Base-by-base conservation (phyloP, 2,888 invertebrate genomes). In the Ophioninae sp. region DNA sequence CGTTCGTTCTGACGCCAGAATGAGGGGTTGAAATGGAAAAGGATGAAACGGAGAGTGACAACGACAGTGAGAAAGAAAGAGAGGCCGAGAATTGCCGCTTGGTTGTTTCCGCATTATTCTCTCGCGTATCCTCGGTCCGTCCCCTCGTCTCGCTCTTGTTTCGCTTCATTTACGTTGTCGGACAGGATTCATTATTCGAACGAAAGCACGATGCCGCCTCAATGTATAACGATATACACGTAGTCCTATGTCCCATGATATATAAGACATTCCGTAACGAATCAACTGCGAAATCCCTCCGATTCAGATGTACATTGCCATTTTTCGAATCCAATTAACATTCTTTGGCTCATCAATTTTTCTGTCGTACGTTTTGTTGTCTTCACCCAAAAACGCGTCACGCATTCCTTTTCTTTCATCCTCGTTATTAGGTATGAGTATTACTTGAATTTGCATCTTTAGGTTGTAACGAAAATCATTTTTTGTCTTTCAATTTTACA, bases 161-260 rank as follows among this genome's bases (percentile, higher is more conserved):
- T 86, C 82, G 81, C 81, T 86, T 86, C 85, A 86, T 86, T 86
- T 86, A 81, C 83, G 76, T 64, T 79, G 17, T 51, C 63, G 68
- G 78, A 74, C 81, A 22, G 85, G 87, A 86, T 87, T 87, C 87
- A 87, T 86, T 85, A 82, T 82, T 85, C 83, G 73, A 83, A 79
- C 80, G 78, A 59, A 44, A 56, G 63, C 73, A 23, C 80, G 64
- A 69, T 64, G 76, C 64, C 59, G 74, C 75, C 64, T 73, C 71
- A 69, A 59, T 22, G 44, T 61, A 56, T 65, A 41, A 61, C 82
- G 79, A 81, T 65, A 44, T 59, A 77, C 59, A 80, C 79, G 67
- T 23, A 30, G 44, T 23, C 63, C 61, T 22, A 20, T 44, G n/a
- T 58, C 30, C 1, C n/a, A 20, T 23, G 20, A 37, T 37, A 64